Evolutionary conservation across 2,888 invertebrate species (phyloP).

Genomic region (Eucera pruinosa): DNA sequence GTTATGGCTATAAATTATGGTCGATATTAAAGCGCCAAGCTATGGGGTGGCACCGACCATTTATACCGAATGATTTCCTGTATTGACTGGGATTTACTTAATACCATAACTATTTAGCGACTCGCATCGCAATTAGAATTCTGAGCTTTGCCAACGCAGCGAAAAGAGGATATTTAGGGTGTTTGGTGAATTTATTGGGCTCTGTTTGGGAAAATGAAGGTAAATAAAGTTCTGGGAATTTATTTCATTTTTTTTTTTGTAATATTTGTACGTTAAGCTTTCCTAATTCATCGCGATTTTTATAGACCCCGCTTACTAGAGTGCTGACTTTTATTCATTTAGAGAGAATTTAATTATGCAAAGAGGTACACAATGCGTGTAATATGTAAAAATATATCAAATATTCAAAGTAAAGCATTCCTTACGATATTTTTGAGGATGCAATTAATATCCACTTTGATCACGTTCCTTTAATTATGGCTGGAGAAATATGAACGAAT

Average conservation of each 20-base stretch:
- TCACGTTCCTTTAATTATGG: too few species aligned
- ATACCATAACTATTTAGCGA: slow-evolving; percentile 53
- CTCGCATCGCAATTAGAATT: slow-evolving; percentile 30
- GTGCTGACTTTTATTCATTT: neutral
- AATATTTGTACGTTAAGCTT: neutral
- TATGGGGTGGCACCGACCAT: slow-evolving; percentile 76
- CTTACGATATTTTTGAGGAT: too few species aligned
- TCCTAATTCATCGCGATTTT: neutral
- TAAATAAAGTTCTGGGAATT: neutral
- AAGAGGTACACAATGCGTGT: too few species aligned
- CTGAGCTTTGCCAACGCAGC: slow-evolving; percentile 4
- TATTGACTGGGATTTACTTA: slow-evolving; percentile 38
- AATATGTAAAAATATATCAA: too few species aligned
- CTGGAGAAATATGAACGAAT: too few species aligned
- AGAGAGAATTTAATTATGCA: too few species aligned
- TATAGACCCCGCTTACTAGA: neutral
- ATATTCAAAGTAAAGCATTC: too few species aligned
- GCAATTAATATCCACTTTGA: too few species aligned
- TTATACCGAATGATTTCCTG: slow-evolving; percentile 71
- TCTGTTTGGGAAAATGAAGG: too few species aligned
- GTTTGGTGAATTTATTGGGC: neutral
- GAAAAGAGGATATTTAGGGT: neutral
- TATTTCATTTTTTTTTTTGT: neutral
- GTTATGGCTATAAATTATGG: slow-evolving; percentile 76
- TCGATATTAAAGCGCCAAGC: slow-evolving; percentile 75